phyloP scores from a whole-genome alignment of 2,888 invertebrate species.

The Deilephila porcellus region DNA sequence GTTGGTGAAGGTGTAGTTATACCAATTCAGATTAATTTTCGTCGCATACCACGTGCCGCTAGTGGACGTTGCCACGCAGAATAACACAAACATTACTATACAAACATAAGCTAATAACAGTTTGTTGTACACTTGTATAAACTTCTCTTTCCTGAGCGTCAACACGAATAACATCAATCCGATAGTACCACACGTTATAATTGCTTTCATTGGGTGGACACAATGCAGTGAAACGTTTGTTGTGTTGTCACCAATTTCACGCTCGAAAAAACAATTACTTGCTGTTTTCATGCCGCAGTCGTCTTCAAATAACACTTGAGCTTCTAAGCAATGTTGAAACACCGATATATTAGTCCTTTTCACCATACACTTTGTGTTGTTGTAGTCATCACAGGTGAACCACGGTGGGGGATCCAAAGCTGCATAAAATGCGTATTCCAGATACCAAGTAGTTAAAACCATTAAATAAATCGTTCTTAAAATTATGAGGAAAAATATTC shows the following conservation, averaged over 20 bases:
- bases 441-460: conserved; percentile 68
- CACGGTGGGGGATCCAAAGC: conserved; percentile 70
- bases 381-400: conserved; percentile 67
- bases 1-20: conserved; percentile 45
- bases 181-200: conserved; percentile 50
- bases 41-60: conserved; percentile 70
- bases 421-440: conserved; percentile 67
- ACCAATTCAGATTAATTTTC: conserved; percentile 54
- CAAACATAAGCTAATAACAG: conserved; percentile 55
- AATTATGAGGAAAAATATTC: conserved; percentile 58
- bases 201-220: conserved; percentile 61
- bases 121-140: conserved; percentile 58
- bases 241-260: conserved; percentile 65
- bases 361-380: conserved; percentile 68
- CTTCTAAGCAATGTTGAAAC: conserved; percentile 75
- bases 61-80: conserved; percentile 65
- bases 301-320: conserved; percentile 63
- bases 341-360: conserved; percentile 69
- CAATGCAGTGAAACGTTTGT: conserved; percentile 51
- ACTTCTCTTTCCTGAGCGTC: conserved; percentile 62
- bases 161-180: conserved; percentile 59
- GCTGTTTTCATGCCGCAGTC: conserved; percentile 75
- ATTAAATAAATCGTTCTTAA: conserved; percentile 63
- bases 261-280: conserved; percentile 68
- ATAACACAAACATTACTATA: conserved; percentile 57